Evolutionary conservation across 2,113 vertebrate species (phyloP).

Genomic region (Nothobranchius furzeri): DNA sequence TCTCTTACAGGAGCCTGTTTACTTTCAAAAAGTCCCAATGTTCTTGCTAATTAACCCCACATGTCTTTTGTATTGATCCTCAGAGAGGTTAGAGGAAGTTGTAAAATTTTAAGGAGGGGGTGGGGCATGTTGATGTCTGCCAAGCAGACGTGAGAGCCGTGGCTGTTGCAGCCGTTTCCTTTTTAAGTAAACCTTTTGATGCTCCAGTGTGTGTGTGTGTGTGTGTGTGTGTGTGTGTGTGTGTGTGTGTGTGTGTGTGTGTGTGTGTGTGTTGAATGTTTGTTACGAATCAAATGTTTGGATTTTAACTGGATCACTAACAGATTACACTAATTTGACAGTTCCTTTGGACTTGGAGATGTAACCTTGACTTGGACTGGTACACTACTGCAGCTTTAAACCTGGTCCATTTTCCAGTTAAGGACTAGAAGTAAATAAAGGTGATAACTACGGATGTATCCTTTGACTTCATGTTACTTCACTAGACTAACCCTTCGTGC

Average conservation of each 20-base stretch:
- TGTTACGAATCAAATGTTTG: not conserved
- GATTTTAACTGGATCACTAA: not conserved
- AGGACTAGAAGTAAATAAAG: no score
- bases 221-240: not conserved
- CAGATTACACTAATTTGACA: not conserved
- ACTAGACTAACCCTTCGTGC: not conserved
- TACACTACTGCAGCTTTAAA: no score
- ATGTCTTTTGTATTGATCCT: slow-evolving; percentile 3
- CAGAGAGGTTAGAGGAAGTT: slow-evolving; percentile 3
- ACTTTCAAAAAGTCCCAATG: not conserved
- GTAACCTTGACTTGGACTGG: no score
- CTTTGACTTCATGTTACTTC: not conserved
- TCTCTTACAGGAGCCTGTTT: not conserved
- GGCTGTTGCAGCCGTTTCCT: slow-evolving; percentile 51
- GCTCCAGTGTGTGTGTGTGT: not conserved
- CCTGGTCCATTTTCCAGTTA: no score
- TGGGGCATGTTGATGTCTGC: slow-evolving; percentile 22
- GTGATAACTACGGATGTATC: no score
- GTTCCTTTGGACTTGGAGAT: no score
- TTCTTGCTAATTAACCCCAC: not conserved
- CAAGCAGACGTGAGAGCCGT: slow-evolving; percentile 50
- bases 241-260: not conserved
- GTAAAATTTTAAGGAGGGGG: slow-evolving; percentile 22
- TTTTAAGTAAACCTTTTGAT: slow-evolving; percentile 45
- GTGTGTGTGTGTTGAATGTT: not conserved